These are phyloP conservation scores for Tetragonula carbonaria DNA, from an alignment of 2,888 invertebrate genomes.

Conservation along the genomic window DNA sequence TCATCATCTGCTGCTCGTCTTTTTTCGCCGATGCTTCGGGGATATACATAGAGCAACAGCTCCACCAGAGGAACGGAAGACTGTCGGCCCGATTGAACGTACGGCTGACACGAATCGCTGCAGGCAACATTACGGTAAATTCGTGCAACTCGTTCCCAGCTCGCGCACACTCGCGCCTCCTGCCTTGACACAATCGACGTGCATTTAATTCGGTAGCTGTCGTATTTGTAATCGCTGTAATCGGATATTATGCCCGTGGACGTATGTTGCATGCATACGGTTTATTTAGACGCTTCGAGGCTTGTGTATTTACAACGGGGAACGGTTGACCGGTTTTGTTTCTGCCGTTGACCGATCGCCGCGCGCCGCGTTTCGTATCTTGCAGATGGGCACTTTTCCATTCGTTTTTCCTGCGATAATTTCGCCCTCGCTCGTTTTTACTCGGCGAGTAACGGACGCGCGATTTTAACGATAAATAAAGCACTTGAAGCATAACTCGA, in stretches of 20 bases:
- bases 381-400: not conserved
- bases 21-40: slow-evolving; percentile 38
- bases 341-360: not conserved
- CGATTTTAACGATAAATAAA: not conserved
- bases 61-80: slow-evolving; percentile 41
- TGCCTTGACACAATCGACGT: slow-evolving; percentile 47
- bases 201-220: slow-evolving; percentile 52
- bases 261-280: not conserved
- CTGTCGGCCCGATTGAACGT: slow-evolving; percentile 42
- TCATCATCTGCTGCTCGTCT: slow-evolving; percentile 53
- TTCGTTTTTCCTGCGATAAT: not conserved
- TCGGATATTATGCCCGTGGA: slow-evolving; percentile 41
- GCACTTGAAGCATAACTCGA: too few relatives aligned
- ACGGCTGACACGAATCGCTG: slow-evolving; percentile 52
- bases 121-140: slow-evolving; percentile 50
- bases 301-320: not conserved
- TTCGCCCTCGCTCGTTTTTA: not conserved
- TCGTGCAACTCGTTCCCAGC: slow-evolving; percentile 27
- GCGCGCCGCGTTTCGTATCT: not conserved
- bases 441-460: not conserved
- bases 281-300: slow-evolving; percentile 8
- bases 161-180: slow-evolving; percentile 4
- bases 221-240: slow-evolving; percentile 42
- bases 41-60: slow-evolving; percentile 16
- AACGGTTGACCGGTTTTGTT: slow-evolving; percentile 11